These are phyloP conservation scores for silkworm (Bombyx mori) DNA, from an alignment of 1,140 invertebrate species.

Conservation along the genomic window ASM3026992v2 NC_085122.1:1628501-1629000, in stretches of 20 bases:
- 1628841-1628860: slow-evolving; percentile 80
- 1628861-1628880: slow-evolving; percentile 83
- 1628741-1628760: slow-evolving; percentile 68
- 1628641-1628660: slow-evolving; percentile 71
- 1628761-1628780: slow-evolving; percentile 76
- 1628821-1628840: slow-evolving; percentile 66
- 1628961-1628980: too few relatives aligned
- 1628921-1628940: slow-evolving; percentile 43
- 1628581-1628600: slow-evolving; percentile 78
- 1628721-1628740: slow-evolving; percentile 57
- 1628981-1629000: too few relatives aligned
- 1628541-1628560: too few relatives aligned
- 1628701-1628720: slow-evolving; percentile 51
- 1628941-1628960: slow-evolving; percentile 2
- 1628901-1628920: slow-evolving; percentile 80
- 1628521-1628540: too few relatives aligned
- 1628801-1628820: slow-evolving; percentile 75
- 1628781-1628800: slow-evolving; percentile 75
- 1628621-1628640: slow-evolving; percentile 74
- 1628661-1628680: slow-evolving; percentile 64
- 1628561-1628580: slow-evolving; percentile 62
- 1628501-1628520: too few relatives aligned
- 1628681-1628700: slow-evolving; percentile 55
- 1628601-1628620: slow-evolving; percentile 77
- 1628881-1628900: slow-evolving; percentile 83